These are phyloP conservation scores for Heliothis virescens DNA, from an alignment of 1,140 invertebrate genomes.

Conservation along the genomic window DNA sequence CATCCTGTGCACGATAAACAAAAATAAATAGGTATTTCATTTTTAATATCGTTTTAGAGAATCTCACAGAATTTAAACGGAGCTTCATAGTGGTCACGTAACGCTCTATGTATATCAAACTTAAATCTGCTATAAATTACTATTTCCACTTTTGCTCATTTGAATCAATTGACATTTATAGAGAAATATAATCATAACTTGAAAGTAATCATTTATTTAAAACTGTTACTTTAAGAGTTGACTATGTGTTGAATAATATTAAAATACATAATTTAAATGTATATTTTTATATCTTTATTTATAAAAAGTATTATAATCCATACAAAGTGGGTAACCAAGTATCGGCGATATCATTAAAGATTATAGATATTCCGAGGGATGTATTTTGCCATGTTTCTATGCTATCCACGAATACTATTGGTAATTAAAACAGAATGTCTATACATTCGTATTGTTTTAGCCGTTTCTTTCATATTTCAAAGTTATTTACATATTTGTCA, in stretches of 20 bases:
- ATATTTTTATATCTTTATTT: slow-evolving; percentile 84
- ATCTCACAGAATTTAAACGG: slow-evolving; percentile 35
- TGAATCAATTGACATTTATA: slow-evolving; percentile 59
- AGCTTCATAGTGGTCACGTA: slow-evolving; percentile 13
- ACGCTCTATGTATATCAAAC: slow-evolving; percentile 51
- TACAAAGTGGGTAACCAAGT: slow-evolving; percentile 64
- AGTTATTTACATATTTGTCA: slow-evolving; percentile 1
- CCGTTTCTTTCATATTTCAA: too few relatives aligned
- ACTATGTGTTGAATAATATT: slow-evolving; percentile 80
- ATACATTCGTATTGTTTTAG: neutral
- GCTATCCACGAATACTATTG: slow-evolving; percentile 46
- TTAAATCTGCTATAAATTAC: slow-evolving; percentile 46
- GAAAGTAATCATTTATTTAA: slow-evolving; percentile 75
- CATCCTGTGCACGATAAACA: slow-evolving; percentile 20
- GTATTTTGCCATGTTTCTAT: slow-evolving; percentile 48
- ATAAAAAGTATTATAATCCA: slow-evolving; percentile 77
- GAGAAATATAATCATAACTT: slow-evolving; percentile 64
- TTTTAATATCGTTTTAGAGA: slow-evolving; percentile 40
- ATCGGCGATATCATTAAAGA: slow-evolving; percentile 55
- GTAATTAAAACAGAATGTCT: neutral
- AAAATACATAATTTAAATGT: slow-evolving; percentile 79
- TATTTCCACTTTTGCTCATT: slow-evolving; percentile 58
- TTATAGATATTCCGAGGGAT: slow-evolving; percentile 50
- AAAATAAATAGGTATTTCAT: slow-evolving; percentile 18
- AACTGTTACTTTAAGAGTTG: slow-evolving; percentile 76